Conservation (phyloP, 2,888 invertebrate genomes). For the Pomacea canaliculata region DNA sequence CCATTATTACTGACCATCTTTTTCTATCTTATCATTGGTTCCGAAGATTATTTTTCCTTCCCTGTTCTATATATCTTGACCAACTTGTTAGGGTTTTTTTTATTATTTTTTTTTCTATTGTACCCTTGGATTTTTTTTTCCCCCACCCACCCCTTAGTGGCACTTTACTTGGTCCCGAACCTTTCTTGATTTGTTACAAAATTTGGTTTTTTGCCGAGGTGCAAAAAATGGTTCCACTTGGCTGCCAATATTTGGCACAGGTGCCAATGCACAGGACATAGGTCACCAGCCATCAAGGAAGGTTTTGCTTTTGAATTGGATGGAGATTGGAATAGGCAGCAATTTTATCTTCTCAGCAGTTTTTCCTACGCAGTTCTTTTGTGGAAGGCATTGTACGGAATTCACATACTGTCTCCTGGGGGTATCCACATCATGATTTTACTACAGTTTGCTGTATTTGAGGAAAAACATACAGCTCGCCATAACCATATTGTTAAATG, state of each 20-base stretch:
- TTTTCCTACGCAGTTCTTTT: slow-evolving; percentile 12
- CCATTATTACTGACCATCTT: no score
- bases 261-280: neutral
- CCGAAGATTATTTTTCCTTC: no score
- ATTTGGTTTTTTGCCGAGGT: slow-evolving; percentile 14
- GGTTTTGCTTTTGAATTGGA: slow-evolving; percentile 2
- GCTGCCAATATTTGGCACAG: slow-evolving; percentile 22
- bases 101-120: neutral
- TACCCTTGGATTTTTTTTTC: neutral
- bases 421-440: no score
- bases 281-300: slow-evolving; percentile 6
- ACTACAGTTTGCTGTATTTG: no score
- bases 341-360: slow-evolving; percentile 11
- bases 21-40: no score
- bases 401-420: neutral
- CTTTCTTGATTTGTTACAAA: no score
- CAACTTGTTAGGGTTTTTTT: no score
- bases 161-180: no score
- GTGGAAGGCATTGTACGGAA: neutral
- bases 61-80: no score
- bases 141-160: neutral
- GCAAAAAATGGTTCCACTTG: neutral
- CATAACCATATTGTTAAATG: no score
- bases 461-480: no score
- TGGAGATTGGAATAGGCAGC: slow-evolving; percentile 26